A percentile compares a stretch with the other conserved stretches of the same genome.
Conservation (phyloP, 2,797 vertebrate genomes). For the Tinamus major region DNA sequence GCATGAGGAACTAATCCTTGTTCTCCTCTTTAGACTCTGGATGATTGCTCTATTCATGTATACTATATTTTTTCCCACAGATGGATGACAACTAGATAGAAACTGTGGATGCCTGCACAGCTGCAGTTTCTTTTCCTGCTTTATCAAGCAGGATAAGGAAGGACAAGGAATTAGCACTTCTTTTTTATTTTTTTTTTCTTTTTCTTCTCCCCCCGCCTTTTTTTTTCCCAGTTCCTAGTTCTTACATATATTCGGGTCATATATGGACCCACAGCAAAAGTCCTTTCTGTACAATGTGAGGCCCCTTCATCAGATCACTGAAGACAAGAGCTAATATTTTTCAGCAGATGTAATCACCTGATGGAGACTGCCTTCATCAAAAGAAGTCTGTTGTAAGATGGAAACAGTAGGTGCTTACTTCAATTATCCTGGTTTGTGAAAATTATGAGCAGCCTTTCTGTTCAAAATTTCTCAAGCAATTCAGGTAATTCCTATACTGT, state of each 20-base stretch:
- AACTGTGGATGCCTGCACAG: background rate
- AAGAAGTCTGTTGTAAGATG: background rate
- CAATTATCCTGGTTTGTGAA: background rate
- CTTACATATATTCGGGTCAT: background rate
- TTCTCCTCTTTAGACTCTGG: background rate
- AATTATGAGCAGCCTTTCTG: background rate
- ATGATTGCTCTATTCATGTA: background rate
- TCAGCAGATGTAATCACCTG: background rate
- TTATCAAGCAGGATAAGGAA: too few relatives aligned
- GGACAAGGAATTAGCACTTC: background rate
- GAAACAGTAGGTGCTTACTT: background rate
- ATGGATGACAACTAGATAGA: background rate
- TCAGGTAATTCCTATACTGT: conserved; percentile 18
- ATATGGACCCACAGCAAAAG: background rate
- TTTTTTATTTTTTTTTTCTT: too few relatives aligned
- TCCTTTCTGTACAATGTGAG: background rate
- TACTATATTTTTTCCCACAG: background rate
- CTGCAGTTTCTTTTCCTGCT: background rate
- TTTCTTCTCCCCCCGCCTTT: too few relatives aligned
- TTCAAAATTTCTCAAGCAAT: background rate
- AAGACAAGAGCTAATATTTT: background rate
- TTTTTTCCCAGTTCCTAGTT: background rate
- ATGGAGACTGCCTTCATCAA: background rate
- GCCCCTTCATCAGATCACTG: background rate
- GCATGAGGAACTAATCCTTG: background rate